A percentile compares a stretch with the other conserved stretches of the same genome.
Conservation (phyloP, 2,113 vertebrate species). For the Climacteris rufus region DNA sequence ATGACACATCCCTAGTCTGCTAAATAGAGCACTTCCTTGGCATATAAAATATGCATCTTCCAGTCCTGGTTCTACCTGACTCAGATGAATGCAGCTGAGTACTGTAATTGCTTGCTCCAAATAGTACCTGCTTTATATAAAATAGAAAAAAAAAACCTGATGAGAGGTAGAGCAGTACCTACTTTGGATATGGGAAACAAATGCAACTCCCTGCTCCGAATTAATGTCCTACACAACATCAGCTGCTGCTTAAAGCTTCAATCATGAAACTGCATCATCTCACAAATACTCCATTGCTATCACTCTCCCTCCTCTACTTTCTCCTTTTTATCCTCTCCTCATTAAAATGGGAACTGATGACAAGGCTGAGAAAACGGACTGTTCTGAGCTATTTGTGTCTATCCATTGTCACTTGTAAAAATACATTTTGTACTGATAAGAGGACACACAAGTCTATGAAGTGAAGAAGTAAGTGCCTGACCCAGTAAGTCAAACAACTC, state of each 20-base stretch:
- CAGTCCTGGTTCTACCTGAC: not conserved
- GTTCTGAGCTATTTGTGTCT: not conserved
- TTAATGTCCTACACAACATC: not conserved
- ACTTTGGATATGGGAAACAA: not conserved
- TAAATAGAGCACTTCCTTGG: not conserved
- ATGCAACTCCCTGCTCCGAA: not conserved
- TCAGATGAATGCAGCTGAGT: not conserved
- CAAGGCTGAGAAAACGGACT: not conserved
- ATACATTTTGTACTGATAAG: not conserved
- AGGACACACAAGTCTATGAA: not conserved
- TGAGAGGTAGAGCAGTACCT: not conserved
- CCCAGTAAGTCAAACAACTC: not conserved
- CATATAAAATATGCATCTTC: not conserved
- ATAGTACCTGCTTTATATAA: not conserved
- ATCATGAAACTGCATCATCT: not conserved
- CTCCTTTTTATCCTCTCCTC: not conserved
- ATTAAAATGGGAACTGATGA: not conserved
- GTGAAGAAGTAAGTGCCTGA: not conserved
- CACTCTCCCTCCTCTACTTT: not conserved
- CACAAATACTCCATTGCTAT: not conserved
- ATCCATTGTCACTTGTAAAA: not conserved
- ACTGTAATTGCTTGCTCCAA: not conserved
- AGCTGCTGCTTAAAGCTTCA: not conserved
- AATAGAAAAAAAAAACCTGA: not conserved
- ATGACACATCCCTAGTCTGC: not conserved